These are phyloP conservation scores for Onchidella celtica DNA, from an alignment of 2,888 invertebrate genomes.

Conservation along the genomic window DNA sequence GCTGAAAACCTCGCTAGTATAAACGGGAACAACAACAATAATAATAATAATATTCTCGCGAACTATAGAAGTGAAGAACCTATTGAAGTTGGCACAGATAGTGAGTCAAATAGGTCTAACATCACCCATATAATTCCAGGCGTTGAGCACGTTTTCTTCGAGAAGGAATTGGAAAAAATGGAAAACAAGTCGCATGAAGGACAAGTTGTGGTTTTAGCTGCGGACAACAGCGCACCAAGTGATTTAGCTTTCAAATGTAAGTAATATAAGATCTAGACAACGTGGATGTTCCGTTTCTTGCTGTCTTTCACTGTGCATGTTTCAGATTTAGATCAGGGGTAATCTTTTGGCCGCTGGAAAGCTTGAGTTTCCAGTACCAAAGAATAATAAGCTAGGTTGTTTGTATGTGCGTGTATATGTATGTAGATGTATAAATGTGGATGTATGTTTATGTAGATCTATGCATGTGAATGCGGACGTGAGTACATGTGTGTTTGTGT, in stretches of 20 bases:
- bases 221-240: slow-evolving; percentile 37
- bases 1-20: no score
- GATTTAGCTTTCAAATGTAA: slow-evolving; percentile 45
- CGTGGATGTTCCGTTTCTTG: no score
- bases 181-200: slow-evolving; percentile 1
- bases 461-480: slow-evolving; percentile 21
- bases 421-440: slow-evolving; percentile 27
- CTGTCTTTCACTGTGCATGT: no score
- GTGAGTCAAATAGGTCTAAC: neutral
- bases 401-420: slow-evolving; percentile 2
- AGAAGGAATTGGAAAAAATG: slow-evolving; percentile 31
- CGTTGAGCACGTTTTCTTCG: slow-evolving; percentile 33
- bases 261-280: neutral
- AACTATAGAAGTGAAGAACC: neutral
- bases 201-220: slow-evolving; percentile 36
- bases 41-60: no score
- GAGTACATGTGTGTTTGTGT: slow-evolving; percentile 26
- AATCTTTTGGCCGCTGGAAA: neutral
- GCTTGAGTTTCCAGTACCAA: no score
- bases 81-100: neutral
- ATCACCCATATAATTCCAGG: slow-evolving; percentile 28
- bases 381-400: neutral
- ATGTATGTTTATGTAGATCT: slow-evolving; percentile 23
- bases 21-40: no score
- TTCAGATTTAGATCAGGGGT: no score